Evolutionary conservation across 2,797 vertebrate species (phyloP).

Genomic region (Phylloscopus collybita): DNA sequence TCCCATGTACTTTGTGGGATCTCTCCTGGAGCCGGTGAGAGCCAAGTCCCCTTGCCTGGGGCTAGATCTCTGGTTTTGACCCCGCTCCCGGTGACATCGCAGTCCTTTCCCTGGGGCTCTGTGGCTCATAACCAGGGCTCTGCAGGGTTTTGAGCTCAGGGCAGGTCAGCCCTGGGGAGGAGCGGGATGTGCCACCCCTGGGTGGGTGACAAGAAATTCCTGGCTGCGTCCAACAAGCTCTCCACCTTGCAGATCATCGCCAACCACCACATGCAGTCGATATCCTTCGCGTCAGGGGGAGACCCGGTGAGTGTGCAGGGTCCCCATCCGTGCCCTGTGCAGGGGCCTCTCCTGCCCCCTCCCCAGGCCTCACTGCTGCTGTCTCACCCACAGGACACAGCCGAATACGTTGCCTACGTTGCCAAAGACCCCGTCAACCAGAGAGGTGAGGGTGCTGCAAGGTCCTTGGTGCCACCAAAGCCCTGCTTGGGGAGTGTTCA

Average conservation of each 20-base stretch:
- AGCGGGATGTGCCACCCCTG: accelerated
- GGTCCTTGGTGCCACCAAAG: neutral
- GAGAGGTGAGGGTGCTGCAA: constrained; percentile 84
- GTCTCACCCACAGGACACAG: constrained; percentile 85
- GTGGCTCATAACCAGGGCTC: neutral
- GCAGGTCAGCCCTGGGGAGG: neutral
- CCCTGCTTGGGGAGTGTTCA: accelerated
- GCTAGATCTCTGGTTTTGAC: neutral
- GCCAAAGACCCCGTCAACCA: constrained; percentile 99
- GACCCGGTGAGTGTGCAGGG: constrained; percentile 90
- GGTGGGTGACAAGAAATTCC: neutral
- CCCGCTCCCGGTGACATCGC: neutral
- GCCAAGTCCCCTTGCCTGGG: neutral
- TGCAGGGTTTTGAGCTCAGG: neutral
- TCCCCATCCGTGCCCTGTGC: accelerated
- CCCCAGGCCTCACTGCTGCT: accelerated
- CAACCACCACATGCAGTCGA: constrained; percentile 99
- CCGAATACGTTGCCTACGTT: constrained; percentile 97
- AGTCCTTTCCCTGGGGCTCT: neutral
- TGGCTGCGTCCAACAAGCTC: neutral
- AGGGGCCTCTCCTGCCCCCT: neutral
- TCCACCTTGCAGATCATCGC: constrained; percentile 90
- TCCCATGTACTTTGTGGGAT: neutral
- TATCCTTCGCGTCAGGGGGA: constrained; percentile 97
- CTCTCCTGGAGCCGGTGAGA: neutral